Percentiles rank a stretch among this genome's conserved stretches.
Conservation (phyloP, 2,113 vertebrate genomes). For the Coptodon rendalli region DNA sequence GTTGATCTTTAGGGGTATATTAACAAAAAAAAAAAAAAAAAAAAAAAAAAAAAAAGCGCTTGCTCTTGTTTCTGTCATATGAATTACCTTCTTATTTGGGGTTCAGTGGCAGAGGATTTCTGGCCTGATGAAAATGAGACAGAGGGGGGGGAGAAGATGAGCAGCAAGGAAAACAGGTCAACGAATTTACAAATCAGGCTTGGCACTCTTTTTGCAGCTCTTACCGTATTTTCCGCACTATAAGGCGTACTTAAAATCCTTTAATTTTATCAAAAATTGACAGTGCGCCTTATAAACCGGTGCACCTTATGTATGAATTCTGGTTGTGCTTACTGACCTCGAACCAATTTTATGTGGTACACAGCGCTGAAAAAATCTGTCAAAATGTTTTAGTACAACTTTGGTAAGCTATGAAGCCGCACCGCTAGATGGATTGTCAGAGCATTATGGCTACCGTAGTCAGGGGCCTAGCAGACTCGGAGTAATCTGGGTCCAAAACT, state of each 20-base stretch:
- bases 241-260: background rate
- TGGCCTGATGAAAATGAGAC: constrained; percentile 48
- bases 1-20: too few relatives aligned
- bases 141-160: background rate
- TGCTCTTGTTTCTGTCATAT: background rate
- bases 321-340: background rate
- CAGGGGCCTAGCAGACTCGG: background rate
- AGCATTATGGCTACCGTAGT: background rate
- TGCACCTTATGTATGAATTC: background rate
- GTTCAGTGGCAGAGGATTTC: constrained; percentile 46
- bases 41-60: background rate
- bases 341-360: background rate
- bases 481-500: background rate
- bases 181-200: background rate
- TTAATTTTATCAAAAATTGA: background rate
- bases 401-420: accelerated
- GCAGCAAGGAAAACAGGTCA: background rate
- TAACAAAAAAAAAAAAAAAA: background rate
- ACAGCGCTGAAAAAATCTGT: background rate
- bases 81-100: constrained; percentile 54
- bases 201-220: background rate
- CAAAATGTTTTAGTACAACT: background rate
- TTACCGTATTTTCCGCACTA: background rate
- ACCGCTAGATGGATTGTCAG: background rate
- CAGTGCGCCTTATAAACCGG: background rate